These are phyloP conservation scores for Parus major DNA, from an alignment of 2,113 vertebrate genomes.

Conservation along the genomic window DNA sequence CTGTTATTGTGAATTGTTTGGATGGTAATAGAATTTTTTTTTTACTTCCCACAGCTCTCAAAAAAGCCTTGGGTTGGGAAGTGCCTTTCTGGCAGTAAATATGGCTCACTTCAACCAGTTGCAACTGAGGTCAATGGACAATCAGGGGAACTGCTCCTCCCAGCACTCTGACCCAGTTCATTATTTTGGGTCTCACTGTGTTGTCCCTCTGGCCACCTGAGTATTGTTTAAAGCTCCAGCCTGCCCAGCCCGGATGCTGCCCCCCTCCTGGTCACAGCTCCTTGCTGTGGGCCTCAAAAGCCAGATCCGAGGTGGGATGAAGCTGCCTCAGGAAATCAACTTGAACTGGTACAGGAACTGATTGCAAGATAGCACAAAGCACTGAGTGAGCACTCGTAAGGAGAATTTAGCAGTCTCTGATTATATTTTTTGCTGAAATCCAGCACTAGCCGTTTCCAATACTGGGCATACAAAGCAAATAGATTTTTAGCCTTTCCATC, in stretches of 20 bases:
- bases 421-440: background rate
- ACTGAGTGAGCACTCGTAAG: background rate
- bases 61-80: background rate
- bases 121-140: background rate
- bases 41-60: background rate
- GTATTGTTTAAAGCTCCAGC: background rate
- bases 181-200: background rate
- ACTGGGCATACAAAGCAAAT: background rate
- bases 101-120: background rate
- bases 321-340: background rate
- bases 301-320: background rate
- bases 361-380: background rate
- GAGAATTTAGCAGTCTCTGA: background rate
- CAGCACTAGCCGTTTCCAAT: background rate
- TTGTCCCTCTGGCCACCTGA: background rate
- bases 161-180: background rate
- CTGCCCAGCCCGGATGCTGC: background rate
- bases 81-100: background rate
- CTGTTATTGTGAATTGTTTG: slow-evolving; percentile 42
- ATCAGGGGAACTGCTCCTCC: slow-evolving; percentile 60
- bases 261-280: background rate
- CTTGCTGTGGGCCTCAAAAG: background rate
- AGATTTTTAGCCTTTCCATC: background rate
- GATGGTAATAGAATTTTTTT: background rate
- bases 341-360: background rate